Base-by-base conservation (phyloP, 2,888 invertebrate genomes). In the Drosophila vallismaia region DNA sequence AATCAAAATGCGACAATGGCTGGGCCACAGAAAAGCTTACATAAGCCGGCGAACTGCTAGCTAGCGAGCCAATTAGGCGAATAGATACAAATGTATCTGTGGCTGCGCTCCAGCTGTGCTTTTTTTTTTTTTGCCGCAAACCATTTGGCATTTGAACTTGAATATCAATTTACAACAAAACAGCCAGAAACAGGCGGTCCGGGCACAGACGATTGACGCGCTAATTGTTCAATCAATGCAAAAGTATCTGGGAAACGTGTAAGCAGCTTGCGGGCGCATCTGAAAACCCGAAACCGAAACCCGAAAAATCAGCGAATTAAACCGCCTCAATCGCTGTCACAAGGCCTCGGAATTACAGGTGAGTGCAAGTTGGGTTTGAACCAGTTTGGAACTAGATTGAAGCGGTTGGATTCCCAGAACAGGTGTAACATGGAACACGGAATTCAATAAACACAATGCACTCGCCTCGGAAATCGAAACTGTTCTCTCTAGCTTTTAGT, bases 161-260 rank as follows among this genome's bases (percentile, higher is more conserved):
- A 90, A 85, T 86, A 89, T 85, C 88, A 90, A 89, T 90, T 90
- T 85, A 88, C 89, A 88, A 84, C 82, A 77, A 77, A 77, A 74
- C 55, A 44, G 40, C 44, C 66, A 46, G 59, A 42, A 31, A 45
- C 31, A 40, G 62, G 60, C 40, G 64, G 56, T 67, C 71, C 62
- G 19, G 19, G 19, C 19, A 19, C 19, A 36, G 73, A 74, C n/a
- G n/a, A 79, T 82, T 83, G 80, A 82, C 78, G 74, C 71, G 76
- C 79, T 85, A 85, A 82, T 86, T 82, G 82, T 76, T 82, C 86
- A 82, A 82, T 82, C 86, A 82, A 82, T 83, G 86, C 80, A 79
- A 69, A 82, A 67, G 44, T 80, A 79, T 78, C 74, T 76, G 62
- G 40, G 53, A 59, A 56, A 64, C 56, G 64, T 69, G 67, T 70